Conservation (phyloP, 2,113 vertebrate species). For the Tyrannus savana region DNA sequence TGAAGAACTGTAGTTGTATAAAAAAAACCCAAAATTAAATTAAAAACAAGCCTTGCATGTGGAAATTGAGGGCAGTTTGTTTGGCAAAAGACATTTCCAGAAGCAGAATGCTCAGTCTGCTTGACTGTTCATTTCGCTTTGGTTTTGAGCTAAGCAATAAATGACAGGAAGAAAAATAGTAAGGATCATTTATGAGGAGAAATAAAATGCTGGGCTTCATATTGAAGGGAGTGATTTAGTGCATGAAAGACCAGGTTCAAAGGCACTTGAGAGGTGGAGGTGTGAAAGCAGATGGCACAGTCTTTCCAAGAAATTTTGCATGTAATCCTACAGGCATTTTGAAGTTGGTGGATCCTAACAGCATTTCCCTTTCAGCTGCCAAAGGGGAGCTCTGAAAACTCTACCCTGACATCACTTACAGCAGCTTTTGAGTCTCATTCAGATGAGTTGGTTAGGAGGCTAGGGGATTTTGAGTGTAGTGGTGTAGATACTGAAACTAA, state of each 20-base stretch:
- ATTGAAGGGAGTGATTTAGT: background rate
- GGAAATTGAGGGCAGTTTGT: background rate
- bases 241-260: conserved; percentile 5
- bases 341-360: background rate
- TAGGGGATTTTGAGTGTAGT: background rate
- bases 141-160: background rate
- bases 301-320: conserved; percentile 7
- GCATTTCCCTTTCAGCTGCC: background rate
- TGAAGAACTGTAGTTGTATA: background rate
- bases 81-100: background rate
- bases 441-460: background rate
- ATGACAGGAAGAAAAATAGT: background rate
- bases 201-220: background rate
- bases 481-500: background rate
- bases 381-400: background rate
- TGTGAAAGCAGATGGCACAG: conserved; percentile 3
- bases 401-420: background rate
- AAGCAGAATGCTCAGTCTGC: background rate
- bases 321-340: background rate
- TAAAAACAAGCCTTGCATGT: background rate
- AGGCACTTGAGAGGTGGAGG: background rate
- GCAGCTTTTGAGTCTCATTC: background rate
- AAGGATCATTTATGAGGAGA: background rate
- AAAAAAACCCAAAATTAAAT: background rate
- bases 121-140: background rate